These are phyloP conservation scores for Zygaena filipendulae DNA, from an alignment of 2,888 invertebrate genomes.

Conservation along the genomic window DNA sequence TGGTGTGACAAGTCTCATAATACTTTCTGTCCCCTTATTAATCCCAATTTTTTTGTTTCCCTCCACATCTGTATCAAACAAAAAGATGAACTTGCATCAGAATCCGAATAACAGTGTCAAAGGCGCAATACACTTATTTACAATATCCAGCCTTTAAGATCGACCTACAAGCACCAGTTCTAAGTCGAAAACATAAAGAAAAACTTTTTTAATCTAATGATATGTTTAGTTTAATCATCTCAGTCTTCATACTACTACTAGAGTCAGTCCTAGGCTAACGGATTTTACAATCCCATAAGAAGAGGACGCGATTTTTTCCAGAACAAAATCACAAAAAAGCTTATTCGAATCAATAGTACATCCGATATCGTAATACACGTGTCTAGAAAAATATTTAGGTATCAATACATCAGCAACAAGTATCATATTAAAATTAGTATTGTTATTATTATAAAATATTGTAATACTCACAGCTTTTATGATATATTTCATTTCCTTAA, in stretches of 20 bases:
- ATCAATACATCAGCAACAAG: conserved; percentile 60
- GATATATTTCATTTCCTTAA: conserved; percentile 62
- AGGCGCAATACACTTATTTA: conserved; percentile 60
- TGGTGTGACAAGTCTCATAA: too few relatives aligned
- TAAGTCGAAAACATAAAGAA: conserved; percentile 63
- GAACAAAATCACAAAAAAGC: conserved; percentile 58
- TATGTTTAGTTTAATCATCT: conserved; percentile 59
- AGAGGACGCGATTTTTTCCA: conserved; percentile 64
- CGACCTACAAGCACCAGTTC: conserved; percentile 68
- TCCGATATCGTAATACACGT: conserved; percentile 60
- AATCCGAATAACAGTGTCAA: conserved; percentile 47
- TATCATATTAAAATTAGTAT: conserved; percentile 58
- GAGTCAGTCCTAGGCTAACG: conserved; percentile 63
- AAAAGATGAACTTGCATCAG: conserved; percentile 22
- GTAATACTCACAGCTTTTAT: conserved; percentile 66
- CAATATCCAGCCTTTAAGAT: conserved; percentile 67
- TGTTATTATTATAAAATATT: conserved; percentile 29
- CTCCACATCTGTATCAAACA: conserved; percentile 22
- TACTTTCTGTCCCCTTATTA: too few relatives aligned
- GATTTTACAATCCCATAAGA: conserved; percentile 64
- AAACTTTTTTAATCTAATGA: conserved; percentile 57
- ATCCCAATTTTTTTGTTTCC: too few relatives aligned
- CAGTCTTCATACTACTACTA: conserved; percentile 67
- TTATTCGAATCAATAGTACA: conserved; percentile 47
- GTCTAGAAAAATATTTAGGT: conserved; percentile 68